Conservation (phyloP, 2,888 invertebrate species). For the Congeria kusceri region DNA sequence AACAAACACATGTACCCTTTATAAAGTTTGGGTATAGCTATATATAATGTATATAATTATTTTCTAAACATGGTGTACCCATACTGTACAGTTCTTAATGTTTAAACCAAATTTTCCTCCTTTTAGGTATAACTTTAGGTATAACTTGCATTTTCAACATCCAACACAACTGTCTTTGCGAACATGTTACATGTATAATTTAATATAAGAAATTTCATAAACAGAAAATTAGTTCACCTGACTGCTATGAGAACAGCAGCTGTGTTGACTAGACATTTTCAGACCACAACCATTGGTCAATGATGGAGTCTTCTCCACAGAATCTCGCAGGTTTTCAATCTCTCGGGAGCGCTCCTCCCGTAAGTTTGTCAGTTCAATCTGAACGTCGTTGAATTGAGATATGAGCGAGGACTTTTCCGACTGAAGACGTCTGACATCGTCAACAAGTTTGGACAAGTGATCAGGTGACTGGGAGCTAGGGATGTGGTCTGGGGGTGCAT, state of each 20-base stretch:
- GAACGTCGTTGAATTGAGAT: slow-evolving; percentile 60
- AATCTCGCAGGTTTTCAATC: slow-evolving; percentile 38
- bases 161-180: too few species aligned
- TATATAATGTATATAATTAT: too few species aligned
- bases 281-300: slow-evolving; percentile 8
- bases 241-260: slow-evolving; percentile 20
- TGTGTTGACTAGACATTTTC: slow-evolving; percentile 35
- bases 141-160: too few species aligned
- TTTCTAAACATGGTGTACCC: too few species aligned
- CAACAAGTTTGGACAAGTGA: slow-evolving; percentile 59
- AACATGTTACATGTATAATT: too few species aligned
- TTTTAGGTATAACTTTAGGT: too few species aligned
- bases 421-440: slow-evolving; percentile 72
- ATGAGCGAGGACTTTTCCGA: slow-evolving; percentile 65
- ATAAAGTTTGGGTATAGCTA: too few species aligned
- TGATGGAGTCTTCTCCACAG: background rate
- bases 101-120: too few species aligned
- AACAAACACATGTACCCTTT: too few species aligned
- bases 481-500: background rate
- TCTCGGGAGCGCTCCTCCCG: slow-evolving; percentile 43
- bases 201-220: too few species aligned
- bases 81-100: too few species aligned
- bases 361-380: slow-evolving; percentile 47
- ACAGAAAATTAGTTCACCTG: slow-evolving; percentile 11
- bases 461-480: background rate